Percentiles rank a stretch among this genome's conserved stretches.
phyloP scores from a whole-genome alignment of 2,888 invertebrate species.

The Xylophagus ater region DNA sequence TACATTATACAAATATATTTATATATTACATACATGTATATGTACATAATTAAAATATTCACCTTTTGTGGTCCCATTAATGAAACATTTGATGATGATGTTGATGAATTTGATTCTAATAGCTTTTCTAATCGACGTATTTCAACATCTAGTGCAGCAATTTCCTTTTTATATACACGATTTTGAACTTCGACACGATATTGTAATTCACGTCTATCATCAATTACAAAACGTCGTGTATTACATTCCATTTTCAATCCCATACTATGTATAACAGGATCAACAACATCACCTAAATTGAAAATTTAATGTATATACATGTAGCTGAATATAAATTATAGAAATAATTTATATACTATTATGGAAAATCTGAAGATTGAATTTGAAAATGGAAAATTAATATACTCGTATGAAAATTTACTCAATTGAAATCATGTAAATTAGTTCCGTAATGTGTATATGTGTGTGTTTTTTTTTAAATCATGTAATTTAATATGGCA shows the following conservation, averaged over 20 bases:
- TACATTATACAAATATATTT: too few relatives aligned
- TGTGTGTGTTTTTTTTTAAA: too few relatives aligned
- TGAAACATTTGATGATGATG: constrained; percentile 42
- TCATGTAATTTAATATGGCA: too few relatives aligned
- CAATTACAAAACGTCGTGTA: constrained; percentile 70
- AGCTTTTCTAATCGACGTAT: constrained; percentile 63
- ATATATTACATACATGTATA: not conserved
- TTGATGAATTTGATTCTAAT: constrained; percentile 50
- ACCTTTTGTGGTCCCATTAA: constrained; percentile 29
- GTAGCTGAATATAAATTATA: not conserved
- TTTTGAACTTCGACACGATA: constrained; percentile 87
- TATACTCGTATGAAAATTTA: too few relatives aligned
- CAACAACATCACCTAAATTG: constrained; percentile 49
- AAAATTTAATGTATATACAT: not conserved
- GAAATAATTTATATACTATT: not conserved
- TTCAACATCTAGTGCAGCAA: constrained; percentile 67
- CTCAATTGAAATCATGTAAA: too few relatives aligned
- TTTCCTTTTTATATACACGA: constrained; percentile 73
- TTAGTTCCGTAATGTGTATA: constrained; percentile 1
- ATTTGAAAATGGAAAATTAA: too few relatives aligned
- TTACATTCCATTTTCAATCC: constrained; percentile 82
- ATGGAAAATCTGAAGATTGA: too few relatives aligned
- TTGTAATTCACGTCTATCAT: constrained; percentile 70
- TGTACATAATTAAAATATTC: constrained; percentile 11
- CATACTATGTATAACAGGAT: constrained; percentile 79